phyloP scores from a whole-genome alignment of 2,797 vertebrate species.

The Tokudaia muenninki region DNA sequence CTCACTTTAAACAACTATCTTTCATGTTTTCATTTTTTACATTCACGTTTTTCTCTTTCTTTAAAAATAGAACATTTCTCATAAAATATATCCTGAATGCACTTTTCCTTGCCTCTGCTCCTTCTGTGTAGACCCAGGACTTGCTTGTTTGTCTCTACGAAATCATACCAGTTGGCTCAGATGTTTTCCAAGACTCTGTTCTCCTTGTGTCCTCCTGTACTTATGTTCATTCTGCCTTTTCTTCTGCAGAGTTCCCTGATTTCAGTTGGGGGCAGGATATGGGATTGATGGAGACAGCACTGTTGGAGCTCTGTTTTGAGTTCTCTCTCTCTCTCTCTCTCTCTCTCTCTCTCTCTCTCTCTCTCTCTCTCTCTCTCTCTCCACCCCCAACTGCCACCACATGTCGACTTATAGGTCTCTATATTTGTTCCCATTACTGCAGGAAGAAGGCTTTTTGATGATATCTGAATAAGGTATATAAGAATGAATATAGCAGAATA shows the following conservation, averaged over 20 bases:
- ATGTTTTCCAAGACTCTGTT: neutral
- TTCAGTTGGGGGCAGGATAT: neutral
- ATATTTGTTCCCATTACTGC: too few relatives aligned
- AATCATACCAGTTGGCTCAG: neutral
- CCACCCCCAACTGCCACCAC: too few relatives aligned
- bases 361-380: too few relatives aligned
- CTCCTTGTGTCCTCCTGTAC: neutral
- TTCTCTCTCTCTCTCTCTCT: neutral
- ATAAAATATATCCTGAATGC: neutral
- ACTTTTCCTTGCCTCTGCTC: neutral
- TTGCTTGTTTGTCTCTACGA: neutral
- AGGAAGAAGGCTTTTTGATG: too few relatives aligned
- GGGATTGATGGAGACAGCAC: neutral
- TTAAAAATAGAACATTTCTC: neutral
- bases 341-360: too few relatives aligned
- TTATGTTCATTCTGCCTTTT: neutral
- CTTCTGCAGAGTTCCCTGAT: neutral
- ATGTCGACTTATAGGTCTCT: too few relatives aligned
- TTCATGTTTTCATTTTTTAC: neutral
- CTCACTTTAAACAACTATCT: neutral
- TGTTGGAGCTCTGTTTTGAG: neutral
- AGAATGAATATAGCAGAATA: too few relatives aligned
- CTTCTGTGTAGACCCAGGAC: neutral
- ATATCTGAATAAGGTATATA: too few relatives aligned
- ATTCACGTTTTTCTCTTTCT: neutral